A percentile compares a stretch with the other conserved stretches of the same genome.
Evolutionary conservation across 2,888 invertebrate species (phyloP).

Genomic region (Noctua fimbriata): DNA sequence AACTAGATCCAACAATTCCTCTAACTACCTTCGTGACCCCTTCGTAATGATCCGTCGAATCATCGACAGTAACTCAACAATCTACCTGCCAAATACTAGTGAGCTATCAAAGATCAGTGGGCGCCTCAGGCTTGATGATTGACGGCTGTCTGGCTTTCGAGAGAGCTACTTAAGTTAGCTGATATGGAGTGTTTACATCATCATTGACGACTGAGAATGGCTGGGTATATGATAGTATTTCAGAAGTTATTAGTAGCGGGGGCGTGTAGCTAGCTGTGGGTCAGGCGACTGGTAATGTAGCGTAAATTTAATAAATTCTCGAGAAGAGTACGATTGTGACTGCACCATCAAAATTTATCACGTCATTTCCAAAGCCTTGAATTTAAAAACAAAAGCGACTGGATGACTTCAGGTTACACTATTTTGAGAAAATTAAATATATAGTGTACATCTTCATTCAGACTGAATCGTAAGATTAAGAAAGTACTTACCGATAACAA

Average conservation of each 20-base stretch:
- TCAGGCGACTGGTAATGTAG: background rate
- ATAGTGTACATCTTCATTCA: background rate
- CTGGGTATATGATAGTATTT: constrained; percentile 17
- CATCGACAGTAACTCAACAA: constrained; percentile 75
- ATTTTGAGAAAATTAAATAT: background rate
- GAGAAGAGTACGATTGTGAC: background rate
- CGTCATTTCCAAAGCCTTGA: background rate
- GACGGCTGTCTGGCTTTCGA: constrained; percentile 61
- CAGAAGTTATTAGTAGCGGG: constrained; percentile 21
- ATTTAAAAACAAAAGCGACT: background rate
- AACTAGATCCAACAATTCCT: constrained; percentile 33
- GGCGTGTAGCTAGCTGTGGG: constrained; percentile 19
- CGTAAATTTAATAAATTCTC: background rate
- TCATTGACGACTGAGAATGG: constrained; percentile 31
- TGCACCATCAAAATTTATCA: background rate
- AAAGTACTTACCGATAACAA: constrained; percentile 81
- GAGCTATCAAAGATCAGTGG: constrained; percentile 79
- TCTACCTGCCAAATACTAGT: constrained; percentile 82
- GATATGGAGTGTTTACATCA: constrained; percentile 53
- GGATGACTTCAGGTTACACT: background rate
- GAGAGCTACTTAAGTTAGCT: constrained; percentile 58
- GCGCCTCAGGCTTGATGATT: constrained; percentile 76
- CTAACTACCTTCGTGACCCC: constrained; percentile 47
- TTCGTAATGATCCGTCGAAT: constrained; percentile 50
- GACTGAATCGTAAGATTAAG: background rate